phyloP scores from a whole-genome alignment of 2,797 vertebrate genomes.

The Prionace glauca region DNA sequence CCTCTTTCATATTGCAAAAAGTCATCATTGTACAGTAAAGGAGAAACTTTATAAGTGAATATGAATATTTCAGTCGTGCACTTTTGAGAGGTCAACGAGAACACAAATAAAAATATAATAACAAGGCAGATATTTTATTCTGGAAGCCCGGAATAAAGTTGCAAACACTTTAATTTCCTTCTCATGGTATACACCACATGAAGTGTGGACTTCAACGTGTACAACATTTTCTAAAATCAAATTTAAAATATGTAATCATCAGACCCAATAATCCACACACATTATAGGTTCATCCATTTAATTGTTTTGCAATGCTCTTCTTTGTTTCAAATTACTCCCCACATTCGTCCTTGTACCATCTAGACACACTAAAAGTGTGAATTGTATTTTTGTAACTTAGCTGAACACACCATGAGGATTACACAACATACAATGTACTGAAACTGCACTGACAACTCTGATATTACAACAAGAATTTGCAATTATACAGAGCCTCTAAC shows the following conservation, averaged over 20 bases:
- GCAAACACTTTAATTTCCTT: not conserved
- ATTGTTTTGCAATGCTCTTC: not conserved
- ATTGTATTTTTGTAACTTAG: not conserved
- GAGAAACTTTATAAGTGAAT: not conserved
- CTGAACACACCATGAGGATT: not conserved
- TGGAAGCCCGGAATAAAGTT: not conserved
- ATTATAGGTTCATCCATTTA: not conserved
- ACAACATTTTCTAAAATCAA: not conserved
- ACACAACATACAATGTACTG: not conserved
- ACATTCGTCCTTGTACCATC: too few species aligned
- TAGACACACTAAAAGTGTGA: not conserved
- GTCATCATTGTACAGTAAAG: not conserved
- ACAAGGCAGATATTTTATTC: not conserved
- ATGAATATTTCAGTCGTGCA: not conserved
- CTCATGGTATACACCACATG: not conserved
- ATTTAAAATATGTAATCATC: not conserved
- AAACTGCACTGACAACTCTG: not conserved
- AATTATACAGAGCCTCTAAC: not conserved
- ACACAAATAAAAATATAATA: not conserved
- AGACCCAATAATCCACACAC: not conserved
- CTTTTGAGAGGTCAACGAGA: not conserved
- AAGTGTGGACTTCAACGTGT: not conserved
- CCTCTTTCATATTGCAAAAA: not conserved
- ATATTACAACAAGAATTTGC: not conserved
- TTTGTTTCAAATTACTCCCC: not conserved